Evolutionary conservation across 2,797 vertebrate genomes (phyloP), one percentile per base, ranked within the genome.

Genomic region (Intellagama lesueurii): DNA sequence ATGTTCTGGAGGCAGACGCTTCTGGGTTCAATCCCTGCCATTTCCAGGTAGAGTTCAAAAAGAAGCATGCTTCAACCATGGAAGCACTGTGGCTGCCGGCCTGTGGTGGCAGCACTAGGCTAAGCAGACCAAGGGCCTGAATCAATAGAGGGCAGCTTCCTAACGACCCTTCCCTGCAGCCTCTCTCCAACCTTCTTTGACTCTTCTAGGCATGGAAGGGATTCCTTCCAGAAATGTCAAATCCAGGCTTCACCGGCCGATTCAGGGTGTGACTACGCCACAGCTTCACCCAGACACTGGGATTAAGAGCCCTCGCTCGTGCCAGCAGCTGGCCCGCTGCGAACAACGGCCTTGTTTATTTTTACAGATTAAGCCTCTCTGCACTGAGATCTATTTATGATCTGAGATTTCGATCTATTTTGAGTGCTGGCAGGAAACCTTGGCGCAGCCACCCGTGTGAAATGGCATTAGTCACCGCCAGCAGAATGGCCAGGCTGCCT

Each of bases 341-440:
- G 14, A 68, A 79, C n/a, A 60, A 26, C 64, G 22, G 44, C 40
- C 81, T 80, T 40, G 22, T 88, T 89, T 84, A 79, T 70, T 83
- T 70, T 52, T 40, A 56, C 81, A n/a, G 73, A 84, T 84, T 70
- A 79, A 89, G 75, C 44, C 82, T 84, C 66, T 79, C 87, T 32
- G 30, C 8, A 6, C 47, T 0, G 26, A 26, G 44, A 84, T 72
- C 75, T 89, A 89, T 89, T 84, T 84, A 84, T 79, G 81, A 84
- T 70, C 40, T 4, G 26, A 56, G 81, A 70, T 78, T 76, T 8
- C 9, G 64, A 56, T 84, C 87, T 89, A 89, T 89, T 89, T 89
- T 49, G 24, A 64, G 87, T 44, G 2, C 47, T 26, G 32, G 87
- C 81, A 84, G 64, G 44, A 75, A 84, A 24, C n/a, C 64, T 60